Evolutionary conservation across 2,797 vertebrate species (phyloP).

Genomic region (Protosalanx chinensis): DNA sequence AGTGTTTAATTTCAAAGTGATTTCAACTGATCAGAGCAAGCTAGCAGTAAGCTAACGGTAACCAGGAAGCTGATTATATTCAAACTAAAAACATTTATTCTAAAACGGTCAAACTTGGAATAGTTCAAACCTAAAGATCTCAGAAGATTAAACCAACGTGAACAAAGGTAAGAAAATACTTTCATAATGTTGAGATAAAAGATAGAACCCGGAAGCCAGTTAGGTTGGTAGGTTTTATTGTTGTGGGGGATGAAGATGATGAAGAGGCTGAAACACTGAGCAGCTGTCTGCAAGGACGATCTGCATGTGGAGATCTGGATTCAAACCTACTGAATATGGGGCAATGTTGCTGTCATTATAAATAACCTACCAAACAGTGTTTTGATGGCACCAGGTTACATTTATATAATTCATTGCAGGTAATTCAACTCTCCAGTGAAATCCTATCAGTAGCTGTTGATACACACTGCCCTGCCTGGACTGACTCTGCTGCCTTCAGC

Average conservation of each 20-base stretch:
- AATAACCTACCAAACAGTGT: background rate
- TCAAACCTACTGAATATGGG: background rate
- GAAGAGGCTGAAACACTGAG: slow-evolving; percentile 34
- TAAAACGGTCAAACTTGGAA: background rate
- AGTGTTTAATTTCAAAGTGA: slow-evolving; percentile 41
- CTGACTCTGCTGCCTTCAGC: background rate
- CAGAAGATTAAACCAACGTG: slow-evolving; percentile 19
- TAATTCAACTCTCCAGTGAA: background rate
- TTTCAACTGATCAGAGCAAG: background rate
- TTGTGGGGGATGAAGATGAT: slow-evolving; percentile 58
- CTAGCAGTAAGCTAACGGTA: slow-evolving; percentile 45
- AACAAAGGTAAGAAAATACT: background rate
- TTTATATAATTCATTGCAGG: background rate
- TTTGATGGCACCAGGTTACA: background rate
- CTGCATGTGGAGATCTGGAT: too few relatives aligned
- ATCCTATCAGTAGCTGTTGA: background rate
- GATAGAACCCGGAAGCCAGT: slow-evolving; percentile 56
- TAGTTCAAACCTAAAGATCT: slow-evolving; percentile 33
- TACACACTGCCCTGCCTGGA: background rate
- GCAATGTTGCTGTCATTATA: background rate
- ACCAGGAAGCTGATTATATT: background rate
- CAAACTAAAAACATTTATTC: background rate
- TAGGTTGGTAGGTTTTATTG: slow-evolving; percentile 29
- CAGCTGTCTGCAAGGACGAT: background rate
- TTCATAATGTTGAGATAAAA: background rate